Base-by-base conservation (phyloP, 2,797 vertebrate genomes). In the Parauchenoglanis punctatus region DNA sequence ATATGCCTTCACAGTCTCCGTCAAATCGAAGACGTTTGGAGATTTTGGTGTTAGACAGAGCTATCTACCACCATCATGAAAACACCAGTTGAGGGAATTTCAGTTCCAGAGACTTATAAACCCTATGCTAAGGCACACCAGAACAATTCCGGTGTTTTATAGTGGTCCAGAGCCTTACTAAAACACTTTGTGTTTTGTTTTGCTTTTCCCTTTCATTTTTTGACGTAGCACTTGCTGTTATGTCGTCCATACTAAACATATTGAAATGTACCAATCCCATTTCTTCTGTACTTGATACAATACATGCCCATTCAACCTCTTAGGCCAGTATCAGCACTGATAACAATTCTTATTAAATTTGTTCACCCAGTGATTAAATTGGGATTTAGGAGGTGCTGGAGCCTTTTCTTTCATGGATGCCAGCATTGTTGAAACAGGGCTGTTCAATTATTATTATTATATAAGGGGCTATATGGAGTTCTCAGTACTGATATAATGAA, bases 221-320 rank as follows among this genome's bases (percentile, higher is more conserved):
- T 40, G 40, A 40, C 40, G 3, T 85, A 76, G 81, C 86, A 88
- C 81, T 80, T 84, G 86, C 67, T 86, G 80, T 84, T 56, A 84
- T 89, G 65, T 61, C 86, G 78, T 90, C 58, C 83, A 49, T 77
- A 49, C 58, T 70, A 80, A 91, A 52, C 84, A 91, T 84, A 88
- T 87, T 87, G 35, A 72, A 68, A 86, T 31, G 75, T 7, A 7
- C 15, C 3, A 18, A 77, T 77, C 49, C 15, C 13, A 28, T 31
- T 54, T 52, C 49, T 52, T 52, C 5, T 52, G 1, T n/a, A n/a
- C 1, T 75, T 75, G 40, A 49, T 49, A n/a, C 11, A 25, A 23
- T 5, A 73, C 4, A 46, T 25, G 10, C 68, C 68, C 40, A 10
- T 52, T 0, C 5, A 54, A 1, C 49, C n/a, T 54, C 54, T 28